Evolutionary conservation across 2,797 vertebrate genomes (phyloP).

Genomic region (Scomberomorus guttatus): DNA sequence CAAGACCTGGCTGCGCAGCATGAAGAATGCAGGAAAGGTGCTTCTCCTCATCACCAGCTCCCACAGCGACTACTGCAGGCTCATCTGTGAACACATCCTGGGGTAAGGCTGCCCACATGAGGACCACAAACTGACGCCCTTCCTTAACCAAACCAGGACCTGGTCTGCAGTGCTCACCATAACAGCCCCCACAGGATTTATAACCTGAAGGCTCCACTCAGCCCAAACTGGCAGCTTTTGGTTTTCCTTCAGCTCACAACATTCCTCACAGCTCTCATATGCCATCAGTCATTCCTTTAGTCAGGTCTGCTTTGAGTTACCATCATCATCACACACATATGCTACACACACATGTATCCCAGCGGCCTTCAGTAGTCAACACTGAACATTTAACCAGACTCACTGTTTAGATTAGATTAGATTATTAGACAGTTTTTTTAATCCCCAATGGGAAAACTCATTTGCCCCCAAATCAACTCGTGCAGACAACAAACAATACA

Average conservation of each 20-base stretch:
- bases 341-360: neutral
- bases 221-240: slow-evolving; percentile 2
- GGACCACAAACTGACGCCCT: neutral
- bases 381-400: neutral
- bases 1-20: slow-evolving; percentile 91
- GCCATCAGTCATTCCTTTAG: slow-evolving; percentile 30
- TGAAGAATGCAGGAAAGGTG: slow-evolving; percentile 93
- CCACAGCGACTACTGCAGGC: slow-evolving; percentile 96
- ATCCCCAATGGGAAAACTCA: too few species aligned
- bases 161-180: slow-evolving; percentile 5
- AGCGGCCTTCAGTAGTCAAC: slow-evolving; percentile 1
- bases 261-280: slow-evolving; percentile 30
- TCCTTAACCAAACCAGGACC: neutral
- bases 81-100: slow-evolving; percentile 92
- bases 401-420: neutral
- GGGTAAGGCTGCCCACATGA: slow-evolving; percentile 85
- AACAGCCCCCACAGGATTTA: slow-evolving; percentile 25
- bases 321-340: slow-evolving; percentile 21
- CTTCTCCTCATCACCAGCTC: slow-evolving; percentile 95
- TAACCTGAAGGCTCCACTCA: slow-evolving; percentile 2
- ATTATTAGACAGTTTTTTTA: too few species aligned
- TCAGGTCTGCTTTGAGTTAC: neutral
- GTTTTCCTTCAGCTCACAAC: slow-evolving; percentile 10
- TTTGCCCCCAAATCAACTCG: too few species aligned
- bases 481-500: too few species aligned